Conservation (phyloP, 1,140 invertebrate species). For the Sycobia sp. region DNA sequence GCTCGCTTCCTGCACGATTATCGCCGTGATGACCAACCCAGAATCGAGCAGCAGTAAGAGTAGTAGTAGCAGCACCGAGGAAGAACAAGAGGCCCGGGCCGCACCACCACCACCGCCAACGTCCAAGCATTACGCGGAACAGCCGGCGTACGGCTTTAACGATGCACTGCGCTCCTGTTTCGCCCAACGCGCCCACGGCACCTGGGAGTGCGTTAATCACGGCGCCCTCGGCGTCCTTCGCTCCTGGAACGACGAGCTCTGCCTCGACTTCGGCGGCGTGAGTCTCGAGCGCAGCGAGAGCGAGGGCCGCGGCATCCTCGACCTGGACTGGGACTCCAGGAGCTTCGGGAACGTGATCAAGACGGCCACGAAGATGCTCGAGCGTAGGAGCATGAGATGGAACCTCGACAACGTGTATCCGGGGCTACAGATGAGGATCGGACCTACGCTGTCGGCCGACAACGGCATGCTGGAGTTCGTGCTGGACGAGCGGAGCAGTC, state of each 20-base stretch:
- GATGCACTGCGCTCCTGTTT: constrained; percentile 47
- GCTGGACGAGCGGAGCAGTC: constrained; percentile 64
- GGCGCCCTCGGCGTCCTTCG: constrained; percentile 71
- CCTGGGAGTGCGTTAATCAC: constrained; percentile 69
- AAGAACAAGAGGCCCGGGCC: no score
- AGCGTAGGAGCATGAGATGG: constrained; percentile 73
- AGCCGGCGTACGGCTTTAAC: constrained; percentile 34
- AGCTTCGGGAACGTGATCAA: constrained; percentile 74
- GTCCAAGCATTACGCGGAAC: no score
- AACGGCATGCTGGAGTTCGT: constrained; percentile 75
- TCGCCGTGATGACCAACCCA: no score
- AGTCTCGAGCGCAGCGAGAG: constrained; percentile 49
- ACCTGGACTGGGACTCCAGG: constrained; percentile 72
- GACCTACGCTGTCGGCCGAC: constrained; percentile 65
- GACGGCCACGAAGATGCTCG: constrained; percentile 72
- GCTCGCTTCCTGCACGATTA: no score
- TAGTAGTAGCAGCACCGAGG: no score
- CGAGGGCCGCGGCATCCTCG: constrained; percentile 49
- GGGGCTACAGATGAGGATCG: constrained; percentile 72
- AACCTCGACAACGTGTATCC: constrained; percentile 73
- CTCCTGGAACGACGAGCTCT: constrained; percentile 68
- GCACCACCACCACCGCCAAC: no score
- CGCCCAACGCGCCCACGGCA: constrained; percentile 43
- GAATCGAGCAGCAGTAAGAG: no score
- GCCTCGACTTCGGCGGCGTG: constrained; percentile 65